phyloP scores from a whole-genome alignment of 2,888 invertebrate genomes.

The Petrophora chlorosata region DNA sequence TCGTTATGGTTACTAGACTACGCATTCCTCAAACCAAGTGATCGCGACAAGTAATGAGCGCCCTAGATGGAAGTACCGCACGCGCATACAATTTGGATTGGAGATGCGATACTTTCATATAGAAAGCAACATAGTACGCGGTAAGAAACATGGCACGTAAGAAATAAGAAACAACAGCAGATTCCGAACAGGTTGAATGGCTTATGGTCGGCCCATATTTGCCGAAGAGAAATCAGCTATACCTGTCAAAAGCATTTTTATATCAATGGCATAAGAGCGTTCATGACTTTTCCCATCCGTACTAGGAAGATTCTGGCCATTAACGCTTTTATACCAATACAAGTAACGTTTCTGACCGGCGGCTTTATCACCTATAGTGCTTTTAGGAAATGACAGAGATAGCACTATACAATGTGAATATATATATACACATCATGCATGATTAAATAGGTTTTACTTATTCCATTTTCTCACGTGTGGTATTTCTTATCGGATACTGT shows the following conservation, averaged over 20 bases:
- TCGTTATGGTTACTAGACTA: conserved; percentile 46
- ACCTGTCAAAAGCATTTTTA: too few relatives aligned
- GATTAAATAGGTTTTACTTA: not conserved
- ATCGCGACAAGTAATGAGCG: conserved; percentile 44
- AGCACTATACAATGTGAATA: not conserved
- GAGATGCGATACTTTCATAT: conserved; percentile 1
- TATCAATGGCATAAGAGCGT: too few relatives aligned
- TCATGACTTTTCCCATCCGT: too few relatives aligned
- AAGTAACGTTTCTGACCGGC: too few relatives aligned
- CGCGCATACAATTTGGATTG: not conserved
- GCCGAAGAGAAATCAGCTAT: too few relatives aligned
- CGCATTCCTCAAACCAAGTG: conserved; percentile 49
- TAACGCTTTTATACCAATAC: too few relatives aligned
- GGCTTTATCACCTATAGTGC: too few relatives aligned
- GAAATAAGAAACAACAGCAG: conserved; percentile 2
- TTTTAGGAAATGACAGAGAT: not conserved
- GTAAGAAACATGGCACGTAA: conserved; percentile 43
- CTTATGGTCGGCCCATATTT: too few relatives aligned
- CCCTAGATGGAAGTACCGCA: conserved; percentile 21
- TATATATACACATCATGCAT: too few relatives aligned
- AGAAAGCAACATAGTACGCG: conserved; percentile 16
- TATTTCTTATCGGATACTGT: conserved; percentile 20
- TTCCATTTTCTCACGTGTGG: conserved; percentile 2
- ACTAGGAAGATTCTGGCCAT: too few relatives aligned
- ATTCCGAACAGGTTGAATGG: too few relatives aligned